Conservation (phyloP, 2,113 vertebrate genomes). For the Catagonus wagneri region DNA sequence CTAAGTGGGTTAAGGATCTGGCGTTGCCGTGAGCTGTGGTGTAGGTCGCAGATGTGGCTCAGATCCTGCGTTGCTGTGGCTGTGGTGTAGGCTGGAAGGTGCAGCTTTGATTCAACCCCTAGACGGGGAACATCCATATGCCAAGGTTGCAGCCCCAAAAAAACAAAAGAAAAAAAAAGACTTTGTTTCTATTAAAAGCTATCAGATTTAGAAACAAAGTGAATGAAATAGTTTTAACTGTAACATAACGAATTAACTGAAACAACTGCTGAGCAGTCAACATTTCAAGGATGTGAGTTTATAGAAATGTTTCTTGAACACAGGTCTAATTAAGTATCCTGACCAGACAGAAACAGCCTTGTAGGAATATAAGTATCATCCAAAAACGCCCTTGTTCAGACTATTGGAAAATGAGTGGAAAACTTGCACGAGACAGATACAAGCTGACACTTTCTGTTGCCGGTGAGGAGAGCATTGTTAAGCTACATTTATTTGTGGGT, state of each 20-base stretch:
- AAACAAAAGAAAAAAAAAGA: not conserved
- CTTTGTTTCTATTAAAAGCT: not conserved
- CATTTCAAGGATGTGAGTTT: not conserved
- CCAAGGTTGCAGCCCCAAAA: too few relatives aligned
- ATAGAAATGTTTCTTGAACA: not conserved
- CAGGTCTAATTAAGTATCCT: not conserved
- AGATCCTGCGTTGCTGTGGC: too few relatives aligned
- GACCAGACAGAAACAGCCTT: not conserved
- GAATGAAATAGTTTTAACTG: not conserved
- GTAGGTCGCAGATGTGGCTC: too few relatives aligned
- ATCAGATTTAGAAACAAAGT: not conserved
- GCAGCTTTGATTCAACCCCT: too few relatives aligned
- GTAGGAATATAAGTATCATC: not conserved
- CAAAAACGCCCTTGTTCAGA: not conserved
- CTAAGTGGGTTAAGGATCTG: too few relatives aligned
- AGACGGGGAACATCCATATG: too few relatives aligned
- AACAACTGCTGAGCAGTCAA: not conserved
- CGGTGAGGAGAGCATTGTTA: not conserved
- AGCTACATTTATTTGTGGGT: not conserved
- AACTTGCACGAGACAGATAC: conserved; percentile 13
- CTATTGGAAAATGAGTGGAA: not conserved
- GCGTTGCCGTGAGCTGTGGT: too few relatives aligned
- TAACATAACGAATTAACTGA: not conserved
- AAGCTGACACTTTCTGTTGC: not conserved
- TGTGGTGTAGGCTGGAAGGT: too few relatives aligned